A percentile compares a stretch with the other conserved stretches of the same genome.
These are phyloP conservation scores for Elysia chlorotica DNA, from an alignment of 1,140 invertebrate species.

Conservation along the genomic window DNA sequence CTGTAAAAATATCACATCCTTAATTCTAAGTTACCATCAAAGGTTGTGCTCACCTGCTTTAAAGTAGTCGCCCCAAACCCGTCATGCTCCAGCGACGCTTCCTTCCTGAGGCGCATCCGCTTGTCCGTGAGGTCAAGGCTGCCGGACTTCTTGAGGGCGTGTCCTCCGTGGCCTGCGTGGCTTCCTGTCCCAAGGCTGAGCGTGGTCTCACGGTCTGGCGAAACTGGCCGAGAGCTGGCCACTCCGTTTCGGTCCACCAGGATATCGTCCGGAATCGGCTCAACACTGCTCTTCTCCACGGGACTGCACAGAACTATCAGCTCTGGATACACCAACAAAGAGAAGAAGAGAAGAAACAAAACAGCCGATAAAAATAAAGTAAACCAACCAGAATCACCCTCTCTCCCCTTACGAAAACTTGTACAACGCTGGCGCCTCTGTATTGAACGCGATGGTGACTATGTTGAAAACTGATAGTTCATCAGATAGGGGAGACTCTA, in stretches of 20 bases:
- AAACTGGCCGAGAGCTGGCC: background rate
- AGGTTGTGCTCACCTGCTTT: too few species aligned
- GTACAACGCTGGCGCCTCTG: too few species aligned
- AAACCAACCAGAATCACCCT: too few species aligned
- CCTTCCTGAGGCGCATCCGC: slow-evolving; percentile 7
- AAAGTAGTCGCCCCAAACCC: slow-evolving; percentile 29
- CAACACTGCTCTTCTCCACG: slow-evolving; percentile 37
- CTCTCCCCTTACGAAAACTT: background rate
- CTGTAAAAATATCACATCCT: too few species aligned
- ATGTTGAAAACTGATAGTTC: too few species aligned
- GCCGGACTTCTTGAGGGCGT: slow-evolving; percentile 2
- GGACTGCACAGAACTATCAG: slow-evolving; percentile 52
- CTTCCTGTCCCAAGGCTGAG: too few species aligned
- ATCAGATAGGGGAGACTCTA: too few species aligned
- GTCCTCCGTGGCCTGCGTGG: too few species aligned
- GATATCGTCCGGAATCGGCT: slow-evolving; percentile 26
- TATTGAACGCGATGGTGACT: too few species aligned
- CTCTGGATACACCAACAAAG: too few species aligned
- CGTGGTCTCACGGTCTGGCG: too few species aligned
- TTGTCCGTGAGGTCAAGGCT: slow-evolving; percentile 13
- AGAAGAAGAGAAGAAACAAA: slow-evolving; percentile 15
- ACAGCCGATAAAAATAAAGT: background rate
- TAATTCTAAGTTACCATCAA: too few species aligned
- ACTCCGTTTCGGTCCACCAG: slow-evolving; percentile 9
- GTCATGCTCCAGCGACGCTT: slow-evolving; percentile 24